Conservation (phyloP, 1,140 invertebrate species). For the Neodiprion lecontei region DNA sequence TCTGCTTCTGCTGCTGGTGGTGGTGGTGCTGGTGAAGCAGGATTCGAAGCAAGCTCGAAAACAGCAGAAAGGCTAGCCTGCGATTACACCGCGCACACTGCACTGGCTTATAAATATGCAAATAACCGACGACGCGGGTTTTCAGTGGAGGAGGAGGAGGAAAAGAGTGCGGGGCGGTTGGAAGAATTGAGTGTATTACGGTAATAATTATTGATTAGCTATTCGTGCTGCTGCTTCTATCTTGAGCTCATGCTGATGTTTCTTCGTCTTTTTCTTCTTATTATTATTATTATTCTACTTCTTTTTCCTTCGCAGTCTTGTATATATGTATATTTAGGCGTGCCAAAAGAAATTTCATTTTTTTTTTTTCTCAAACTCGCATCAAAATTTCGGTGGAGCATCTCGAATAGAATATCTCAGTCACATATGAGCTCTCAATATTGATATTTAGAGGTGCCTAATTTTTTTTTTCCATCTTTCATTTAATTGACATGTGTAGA, state of each 20-base stretch:
- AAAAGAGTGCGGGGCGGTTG: slow-evolving; percentile 29
- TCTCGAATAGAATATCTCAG: no score
- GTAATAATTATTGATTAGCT: slow-evolving; percentile 61
- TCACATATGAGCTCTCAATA: no score
- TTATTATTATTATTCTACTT: neutral
- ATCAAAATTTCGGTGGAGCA: no score
- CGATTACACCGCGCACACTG: slow-evolving; percentile 44
- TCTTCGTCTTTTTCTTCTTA: no score
- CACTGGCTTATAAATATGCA: slow-evolving; percentile 64
- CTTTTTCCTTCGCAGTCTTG: neutral
- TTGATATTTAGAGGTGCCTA: no score
- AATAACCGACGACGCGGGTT: slow-evolving; percentile 37
- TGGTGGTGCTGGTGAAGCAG: slow-evolving; percentile 12
- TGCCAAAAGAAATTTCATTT: no score
- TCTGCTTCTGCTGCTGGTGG: neutral
- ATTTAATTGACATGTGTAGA: no score
- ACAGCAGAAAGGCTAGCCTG: slow-evolving; percentile 45
- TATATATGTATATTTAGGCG: no score
- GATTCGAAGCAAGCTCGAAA: slow-evolving; percentile 50
- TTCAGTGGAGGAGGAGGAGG: slow-evolving; percentile 20
- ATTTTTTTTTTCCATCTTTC: no score
- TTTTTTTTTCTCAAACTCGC: no score
- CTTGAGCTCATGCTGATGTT: no score
- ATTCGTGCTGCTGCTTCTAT: slow-evolving; percentile 44
- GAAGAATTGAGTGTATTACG: slow-evolving; percentile 57